These are phyloP conservation scores for Oxystoma pomonae DNA, from an alignment of 2,888 invertebrate species.

Conservation along the genomic window DNA sequence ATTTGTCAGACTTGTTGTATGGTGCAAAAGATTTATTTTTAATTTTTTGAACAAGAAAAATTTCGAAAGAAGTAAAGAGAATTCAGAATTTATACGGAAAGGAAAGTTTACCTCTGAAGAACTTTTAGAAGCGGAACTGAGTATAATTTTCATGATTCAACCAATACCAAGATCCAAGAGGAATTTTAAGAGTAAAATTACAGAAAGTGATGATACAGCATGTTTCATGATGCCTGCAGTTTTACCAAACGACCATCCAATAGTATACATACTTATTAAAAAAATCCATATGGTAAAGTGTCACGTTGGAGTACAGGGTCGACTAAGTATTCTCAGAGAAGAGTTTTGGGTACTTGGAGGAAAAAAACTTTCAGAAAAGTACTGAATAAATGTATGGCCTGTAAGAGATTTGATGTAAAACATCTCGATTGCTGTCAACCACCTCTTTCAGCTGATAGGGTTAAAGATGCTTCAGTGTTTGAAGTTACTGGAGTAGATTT, in stretches of 20 bases:
- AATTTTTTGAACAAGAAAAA: background rate
- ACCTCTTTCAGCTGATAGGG: conserved; percentile 34
- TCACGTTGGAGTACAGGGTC: conserved; percentile 25
- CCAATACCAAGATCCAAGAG: background rate
- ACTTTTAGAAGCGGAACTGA: background rate
- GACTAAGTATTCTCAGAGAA: conserved; percentile 26
- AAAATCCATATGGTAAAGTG: conserved; percentile 16
- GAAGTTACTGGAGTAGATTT: conserved; percentile 40
- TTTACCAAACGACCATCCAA: conserved; percentile 20
- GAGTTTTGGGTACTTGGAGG: conserved; percentile 29
- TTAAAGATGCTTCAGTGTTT: conserved; percentile 33
- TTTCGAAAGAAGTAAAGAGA: background rate
- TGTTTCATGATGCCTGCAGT: conserved; percentile 18
- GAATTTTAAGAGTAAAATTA: conserved; percentile 6
- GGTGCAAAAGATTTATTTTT: background rate
- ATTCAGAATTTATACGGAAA: background rate
- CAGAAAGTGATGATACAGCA: conserved; percentile 14
- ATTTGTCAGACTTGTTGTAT: background rate
- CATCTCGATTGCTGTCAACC: conserved; percentile 22
- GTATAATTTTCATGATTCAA: background rate
- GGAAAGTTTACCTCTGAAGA: background rate
- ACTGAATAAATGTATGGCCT: conserved; percentile 24
- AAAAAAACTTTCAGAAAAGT: conserved; percentile 21
- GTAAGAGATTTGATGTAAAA: conserved; percentile 27
- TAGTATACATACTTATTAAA: conserved; percentile 16